Evolutionary conservation across 2,797 vertebrate genomes (phyloP).

Genomic region (Mormyrops boulengeri): DNA sequence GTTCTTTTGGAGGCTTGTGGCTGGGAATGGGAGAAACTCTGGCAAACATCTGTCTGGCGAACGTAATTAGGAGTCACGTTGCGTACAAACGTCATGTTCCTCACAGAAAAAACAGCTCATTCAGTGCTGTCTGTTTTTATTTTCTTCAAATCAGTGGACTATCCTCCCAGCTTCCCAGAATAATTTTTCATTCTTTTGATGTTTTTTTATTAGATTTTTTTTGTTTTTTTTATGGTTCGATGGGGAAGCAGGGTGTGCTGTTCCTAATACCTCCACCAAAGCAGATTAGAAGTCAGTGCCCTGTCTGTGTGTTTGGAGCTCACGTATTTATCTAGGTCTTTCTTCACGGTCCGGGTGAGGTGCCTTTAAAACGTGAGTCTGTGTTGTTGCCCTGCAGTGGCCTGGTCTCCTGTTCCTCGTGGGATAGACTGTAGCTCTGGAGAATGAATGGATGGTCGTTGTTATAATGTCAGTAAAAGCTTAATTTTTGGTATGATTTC

Average conservation of each 20-base stretch:
- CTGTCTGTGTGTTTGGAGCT: not conserved
- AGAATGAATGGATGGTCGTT: not conserved
- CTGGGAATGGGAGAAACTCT: not conserved
- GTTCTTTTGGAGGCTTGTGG: not conserved
- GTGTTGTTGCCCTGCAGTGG: not conserved
- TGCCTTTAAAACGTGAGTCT: not conserved
- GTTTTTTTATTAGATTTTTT: not conserved
- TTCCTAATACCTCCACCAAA: not conserved
- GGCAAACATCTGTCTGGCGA: not conserved
- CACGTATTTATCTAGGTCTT: not conserved
- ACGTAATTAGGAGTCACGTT: slow-evolving; percentile 2
- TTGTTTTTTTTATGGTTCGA: not conserved
- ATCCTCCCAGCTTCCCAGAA: not conserved
- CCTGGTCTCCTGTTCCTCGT: not conserved
- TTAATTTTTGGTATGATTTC: not conserved
- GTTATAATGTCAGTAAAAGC: not conserved
- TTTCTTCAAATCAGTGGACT: slow-evolving; percentile 4
- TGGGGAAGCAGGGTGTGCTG: not conserved
- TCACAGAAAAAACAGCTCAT: not conserved
- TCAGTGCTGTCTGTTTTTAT: not conserved
- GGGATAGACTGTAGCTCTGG: not conserved
- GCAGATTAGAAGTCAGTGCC: not conserved
- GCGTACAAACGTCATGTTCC: not conserved
- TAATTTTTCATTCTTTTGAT: not conserved
- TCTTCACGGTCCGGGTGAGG: not conserved